Conservation (phyloP, 2,888 invertebrate species). For the Caenorhabditis sp. region DNA sequence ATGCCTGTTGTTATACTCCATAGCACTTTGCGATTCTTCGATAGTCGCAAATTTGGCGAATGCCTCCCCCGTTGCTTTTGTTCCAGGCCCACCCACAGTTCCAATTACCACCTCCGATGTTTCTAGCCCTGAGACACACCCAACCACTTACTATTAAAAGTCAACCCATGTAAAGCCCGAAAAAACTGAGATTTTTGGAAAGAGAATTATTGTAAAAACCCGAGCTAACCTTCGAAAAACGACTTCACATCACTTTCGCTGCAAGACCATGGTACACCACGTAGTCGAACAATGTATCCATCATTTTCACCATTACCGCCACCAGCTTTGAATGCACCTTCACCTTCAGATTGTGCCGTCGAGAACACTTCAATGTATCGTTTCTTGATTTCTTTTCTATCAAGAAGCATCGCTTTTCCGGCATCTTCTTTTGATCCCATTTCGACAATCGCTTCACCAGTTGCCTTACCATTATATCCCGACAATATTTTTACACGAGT, state of each 20-base stretch:
- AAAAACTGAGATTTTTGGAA: neutral
- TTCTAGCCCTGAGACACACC: slow-evolving; percentile 53
- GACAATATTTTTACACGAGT: slow-evolving; percentile 22
- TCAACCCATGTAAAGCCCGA: neutral
- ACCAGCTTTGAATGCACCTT: neutral
- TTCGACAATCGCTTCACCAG: slow-evolving; percentile 62
- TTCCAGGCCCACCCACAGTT: slow-evolving; percentile 56
- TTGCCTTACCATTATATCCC: slow-evolving; percentile 52
- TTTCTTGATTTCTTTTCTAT: slow-evolving; percentile 56
- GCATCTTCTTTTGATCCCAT: slow-evolving; percentile 46
- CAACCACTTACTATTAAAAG: slow-evolving; percentile 1
- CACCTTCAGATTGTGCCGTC: slow-evolving; percentile 20
- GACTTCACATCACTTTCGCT: slow-evolving; percentile 49
- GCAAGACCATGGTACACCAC: slow-evolving; percentile 65
- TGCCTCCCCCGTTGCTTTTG: slow-evolving; percentile 67
- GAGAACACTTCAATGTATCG: slow-evolving; percentile 65
- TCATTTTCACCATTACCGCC: slow-evolving; percentile 2
- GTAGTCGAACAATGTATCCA: slow-evolving; percentile 47
- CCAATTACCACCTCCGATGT: slow-evolving; percentile 65
- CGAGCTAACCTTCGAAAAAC: slow-evolving; percentile 57
- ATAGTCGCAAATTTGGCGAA: slow-evolving; percentile 59
- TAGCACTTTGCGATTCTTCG: slow-evolving; percentile 57
- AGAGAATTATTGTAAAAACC: neutral
- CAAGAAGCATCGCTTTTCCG: slow-evolving; percentile 44
- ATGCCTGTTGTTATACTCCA: slow-evolving; percentile 64